Base-by-base conservation (phyloP, 2,797 vertebrate species). In the Alosa sapidissima region DNA sequence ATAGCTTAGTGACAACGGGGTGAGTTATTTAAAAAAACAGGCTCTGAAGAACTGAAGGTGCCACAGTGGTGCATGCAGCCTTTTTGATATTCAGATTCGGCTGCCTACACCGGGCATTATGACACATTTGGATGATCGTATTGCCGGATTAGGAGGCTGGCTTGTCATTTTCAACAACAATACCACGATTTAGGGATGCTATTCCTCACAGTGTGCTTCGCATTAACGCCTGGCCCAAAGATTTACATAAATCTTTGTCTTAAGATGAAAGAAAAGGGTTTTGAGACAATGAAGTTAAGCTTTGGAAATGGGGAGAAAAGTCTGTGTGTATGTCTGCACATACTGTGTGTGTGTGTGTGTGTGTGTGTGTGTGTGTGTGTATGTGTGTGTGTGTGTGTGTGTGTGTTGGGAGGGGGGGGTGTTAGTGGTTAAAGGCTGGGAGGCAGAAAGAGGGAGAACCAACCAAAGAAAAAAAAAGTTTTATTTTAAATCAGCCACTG, bases 161-260 rank as follows among this genome's bases (percentile, higher is more conserved):
- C 96, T 96, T 96, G 95, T 96, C 95, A 95, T 95, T 96, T 95
- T 93, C 93, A 93, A 95, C 95, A 95, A 95, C 96, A 96, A 96
- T 91, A 92, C 95, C 87, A 89, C 92, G 96, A 95, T 95, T 95
- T 95, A 94, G 94, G 93, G 94, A 95, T 93, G 92, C 95, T 92
- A 93, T 95, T 96, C 96, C 91, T 95, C 95, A 94, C 93, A 94
- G 90, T 91, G 95, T 89, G 91, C 94, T 92, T 92, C 89, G 93
- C 94, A 95, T 96, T 96, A 95, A 94, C 89, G 93, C 93, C 83
- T 87, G 93, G 92, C 94, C 93, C 90, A 91, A 88, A 96, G 95
- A 96, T 96, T 96, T 96, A 96, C 95, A 96, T 96, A 96, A 95
- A 96, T 96, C 95, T 96, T 96, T 95, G 95, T 96, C 95, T 96